A percentile compares a stretch with the other conserved stretches of the same genome.
Evolutionary conservation across 2,113 vertebrate genomes (phyloP).

Genomic region (Erinaceus europaeus): DNA sequence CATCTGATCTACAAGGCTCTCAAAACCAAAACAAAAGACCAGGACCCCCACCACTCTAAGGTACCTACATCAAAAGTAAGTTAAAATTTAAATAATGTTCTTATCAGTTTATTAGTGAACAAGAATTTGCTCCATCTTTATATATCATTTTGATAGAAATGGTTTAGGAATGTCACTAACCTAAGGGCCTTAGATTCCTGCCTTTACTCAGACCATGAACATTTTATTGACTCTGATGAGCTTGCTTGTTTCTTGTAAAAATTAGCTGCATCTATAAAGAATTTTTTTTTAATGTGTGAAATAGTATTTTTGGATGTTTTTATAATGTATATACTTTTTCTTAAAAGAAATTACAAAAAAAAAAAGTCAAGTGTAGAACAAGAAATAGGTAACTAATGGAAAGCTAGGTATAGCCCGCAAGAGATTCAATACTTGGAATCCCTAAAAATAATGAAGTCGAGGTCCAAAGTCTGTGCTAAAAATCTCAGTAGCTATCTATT

Average conservation of each 20-base stretch:
- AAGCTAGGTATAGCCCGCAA: neutral
- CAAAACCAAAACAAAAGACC: constrained; percentile 21
- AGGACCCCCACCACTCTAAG: neutral
- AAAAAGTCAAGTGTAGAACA: neutral
- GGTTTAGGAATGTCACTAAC: neutral
- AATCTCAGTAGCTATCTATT: neutral
- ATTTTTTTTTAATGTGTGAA: neutral
- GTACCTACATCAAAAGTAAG: constrained; percentile 12
- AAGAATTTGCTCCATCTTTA: constrained; percentile 14
- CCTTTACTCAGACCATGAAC: neutral
- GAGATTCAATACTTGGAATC: neutral
- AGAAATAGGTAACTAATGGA: neutral
- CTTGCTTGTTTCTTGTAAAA: neutral
- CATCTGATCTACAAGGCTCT: neutral
- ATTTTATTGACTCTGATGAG: neutral
- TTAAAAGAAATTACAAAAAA: constrained; percentile 5
- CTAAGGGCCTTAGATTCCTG: neutral
- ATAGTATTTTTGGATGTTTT: neutral
- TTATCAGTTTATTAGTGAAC: neutral
- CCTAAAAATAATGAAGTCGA: neutral
- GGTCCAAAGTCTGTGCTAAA: neutral
- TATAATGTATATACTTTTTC: neutral
- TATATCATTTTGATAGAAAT: neutral
- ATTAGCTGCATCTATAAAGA: neutral
- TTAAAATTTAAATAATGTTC: constrained; percentile 34